phyloP scores from a whole-genome alignment of 2,888 invertebrate genomes.

The Keiferia lycopersicella region DNA sequence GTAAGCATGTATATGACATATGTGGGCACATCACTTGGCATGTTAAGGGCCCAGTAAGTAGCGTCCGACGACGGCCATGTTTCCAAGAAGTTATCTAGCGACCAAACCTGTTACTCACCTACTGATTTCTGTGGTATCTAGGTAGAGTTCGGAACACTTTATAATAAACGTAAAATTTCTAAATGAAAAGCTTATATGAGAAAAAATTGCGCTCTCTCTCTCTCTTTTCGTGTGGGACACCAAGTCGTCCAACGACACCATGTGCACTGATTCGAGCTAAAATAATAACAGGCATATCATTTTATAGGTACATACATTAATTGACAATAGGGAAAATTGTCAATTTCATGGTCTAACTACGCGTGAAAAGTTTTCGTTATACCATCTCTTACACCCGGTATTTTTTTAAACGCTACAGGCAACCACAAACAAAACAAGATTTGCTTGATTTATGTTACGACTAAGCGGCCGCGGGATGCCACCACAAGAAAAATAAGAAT shows the following conservation, averaged over 20 bases:
- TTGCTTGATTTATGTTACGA: conserved; percentile 38
- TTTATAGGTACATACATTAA: too few species aligned
- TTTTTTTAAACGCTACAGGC: conserved; percentile 37
- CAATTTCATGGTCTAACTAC: too few species aligned
- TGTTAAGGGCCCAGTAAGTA: conserved; percentile 8
- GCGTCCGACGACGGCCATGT: conserved; percentile 1
- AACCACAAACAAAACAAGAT: conserved; percentile 41
- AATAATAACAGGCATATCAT: too few species aligned
- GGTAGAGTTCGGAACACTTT: not conserved
- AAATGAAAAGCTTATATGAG: too few species aligned
- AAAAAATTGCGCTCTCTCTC: too few species aligned
- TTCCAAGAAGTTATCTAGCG: not conserved
- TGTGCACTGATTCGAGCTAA: too few species aligned
- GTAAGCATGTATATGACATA: not conserved
- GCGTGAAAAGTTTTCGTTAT: too few species aligned
- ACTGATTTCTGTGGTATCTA: conserved; percentile 6
- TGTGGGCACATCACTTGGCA: not conserved
- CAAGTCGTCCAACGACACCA: too few species aligned
- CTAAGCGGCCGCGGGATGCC: conserved; percentile 26
- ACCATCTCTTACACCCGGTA: not conserved
- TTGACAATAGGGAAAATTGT: too few species aligned
- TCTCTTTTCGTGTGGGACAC: too few species aligned
- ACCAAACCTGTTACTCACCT: conserved; percentile 37
- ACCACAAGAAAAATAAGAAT: conserved; percentile 26
- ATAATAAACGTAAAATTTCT: too few species aligned